Percentiles rank a stretch among this genome's conserved stretches.
These are phyloP conservation scores for Unio pictorum DNA, from an alignment of 2,888 invertebrate genomes.

Conservation along the genomic window DNA sequence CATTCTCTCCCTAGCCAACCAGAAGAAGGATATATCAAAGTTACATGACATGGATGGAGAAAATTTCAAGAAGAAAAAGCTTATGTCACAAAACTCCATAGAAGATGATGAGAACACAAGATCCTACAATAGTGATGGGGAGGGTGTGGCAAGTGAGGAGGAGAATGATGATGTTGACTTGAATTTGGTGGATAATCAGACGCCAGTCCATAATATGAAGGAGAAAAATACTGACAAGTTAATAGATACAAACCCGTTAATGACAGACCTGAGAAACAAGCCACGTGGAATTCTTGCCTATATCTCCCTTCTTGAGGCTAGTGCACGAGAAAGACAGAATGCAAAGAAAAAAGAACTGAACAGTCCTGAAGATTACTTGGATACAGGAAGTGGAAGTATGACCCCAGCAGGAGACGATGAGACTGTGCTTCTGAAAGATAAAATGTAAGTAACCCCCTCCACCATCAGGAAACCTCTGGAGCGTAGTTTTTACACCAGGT, in stretches of 20 bases:
- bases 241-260: constrained; percentile 6
- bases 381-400: constrained; percentile 34
- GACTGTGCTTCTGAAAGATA: constrained; percentile 24
- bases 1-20: constrained; percentile 41
- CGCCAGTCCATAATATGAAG: constrained; percentile 1
- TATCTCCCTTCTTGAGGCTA: constrained; percentile 66
- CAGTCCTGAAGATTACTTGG: constrained; percentile 21
- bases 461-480: too few species aligned
- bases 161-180: constrained; percentile 47
- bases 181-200: constrained; percentile 8
- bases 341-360: constrained; percentile 36
- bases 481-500: too few species aligned
- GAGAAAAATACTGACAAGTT: constrained; percentile 2
- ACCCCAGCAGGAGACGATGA: constrained; percentile 23
- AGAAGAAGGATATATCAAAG: constrained; percentile 31
- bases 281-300: constrained; percentile 65
- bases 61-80: constrained; percentile 16
- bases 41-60: constrained; percentile 19
- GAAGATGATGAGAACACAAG: constrained; percentile 32
- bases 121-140: constrained; percentile 32
- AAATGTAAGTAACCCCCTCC: constrained; percentile 22
- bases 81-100: constrained; percentile 27
- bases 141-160: constrained; percentile 45
- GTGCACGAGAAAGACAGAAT: constrained; percentile 48
- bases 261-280: constrained; percentile 26